Evolutionary conservation across 2,888 invertebrate species (phyloP).

Genomic region (Megalurothrips usitatus): DNA sequence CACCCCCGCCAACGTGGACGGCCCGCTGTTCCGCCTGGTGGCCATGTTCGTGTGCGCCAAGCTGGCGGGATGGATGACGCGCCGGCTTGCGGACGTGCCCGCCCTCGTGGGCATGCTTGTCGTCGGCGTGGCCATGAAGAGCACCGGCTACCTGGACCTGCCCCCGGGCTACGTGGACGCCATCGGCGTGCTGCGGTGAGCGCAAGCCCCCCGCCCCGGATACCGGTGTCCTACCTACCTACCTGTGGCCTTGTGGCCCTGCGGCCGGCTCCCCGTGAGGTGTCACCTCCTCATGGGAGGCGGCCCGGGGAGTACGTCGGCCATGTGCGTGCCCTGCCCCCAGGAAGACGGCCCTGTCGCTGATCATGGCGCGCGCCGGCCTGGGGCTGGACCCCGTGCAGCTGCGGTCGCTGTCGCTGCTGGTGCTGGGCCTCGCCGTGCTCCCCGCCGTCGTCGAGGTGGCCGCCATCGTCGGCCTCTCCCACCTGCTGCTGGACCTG

Average conservation of each 20-base stretch:
- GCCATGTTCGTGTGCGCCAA: conserved; percentile 13
- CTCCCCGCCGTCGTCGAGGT: conserved; percentile 59
- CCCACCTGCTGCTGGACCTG: conserved; percentile 54
- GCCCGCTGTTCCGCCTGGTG: neutral
- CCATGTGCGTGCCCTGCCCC: conserved; percentile 35
- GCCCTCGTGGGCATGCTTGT: conserved; percentile 14
- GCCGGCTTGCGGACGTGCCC: neutral
- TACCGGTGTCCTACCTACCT: too few species aligned
- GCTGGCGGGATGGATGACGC: conserved; percentile 10
- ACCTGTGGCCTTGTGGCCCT: too few species aligned
- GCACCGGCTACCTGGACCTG: neutral
- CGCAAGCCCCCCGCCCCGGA: too few species aligned
- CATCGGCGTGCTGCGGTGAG: neutral
- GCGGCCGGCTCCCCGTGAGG: too few species aligned
- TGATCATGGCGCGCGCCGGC: conserved; percentile 62
- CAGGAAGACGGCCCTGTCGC: conserved; percentile 59
- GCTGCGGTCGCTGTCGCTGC: conserved; percentile 52
- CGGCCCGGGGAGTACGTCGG: too few species aligned
- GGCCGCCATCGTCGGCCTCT: conserved; percentile 49
- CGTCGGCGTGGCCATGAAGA: conserved; percentile 10
- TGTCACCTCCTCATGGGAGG: too few species aligned
- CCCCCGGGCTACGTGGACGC: neutral
- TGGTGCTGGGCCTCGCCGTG: conserved; percentile 55
- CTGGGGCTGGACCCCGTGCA: conserved; percentile 58
- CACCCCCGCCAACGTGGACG: neutral